These are phyloP conservation scores for Hymenochirus boettgeri DNA, from an alignment of 2,113 vertebrate genomes.

Conservation along the genomic window DNA sequence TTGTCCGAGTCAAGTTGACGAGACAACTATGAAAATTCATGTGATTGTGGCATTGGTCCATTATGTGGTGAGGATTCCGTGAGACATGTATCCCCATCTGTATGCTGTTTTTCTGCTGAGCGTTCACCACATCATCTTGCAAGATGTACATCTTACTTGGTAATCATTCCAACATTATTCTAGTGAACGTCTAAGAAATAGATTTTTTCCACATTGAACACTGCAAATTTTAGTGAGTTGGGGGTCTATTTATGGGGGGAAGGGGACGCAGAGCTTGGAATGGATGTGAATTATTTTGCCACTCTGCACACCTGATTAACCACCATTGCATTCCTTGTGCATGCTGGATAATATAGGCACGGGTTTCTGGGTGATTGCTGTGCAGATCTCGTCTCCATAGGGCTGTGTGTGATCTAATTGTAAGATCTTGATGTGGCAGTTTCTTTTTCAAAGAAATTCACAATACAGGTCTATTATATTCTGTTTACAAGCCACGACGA, in stretches of 20 bases:
- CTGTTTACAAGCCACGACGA: no score
- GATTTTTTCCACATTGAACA: neutral
- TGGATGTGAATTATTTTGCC: neutral
- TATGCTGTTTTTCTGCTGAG: neutral
- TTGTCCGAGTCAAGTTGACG: neutral
- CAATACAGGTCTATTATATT: no score
- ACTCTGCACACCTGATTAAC: neutral
- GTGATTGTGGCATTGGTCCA: neutral
- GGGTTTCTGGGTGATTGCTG: no score
- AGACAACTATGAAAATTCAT: neutral
- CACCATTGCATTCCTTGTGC: neutral
- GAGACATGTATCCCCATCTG: neutral
- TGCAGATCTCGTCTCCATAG: no score
- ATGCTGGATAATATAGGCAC: no score
- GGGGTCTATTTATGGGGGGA: no score
- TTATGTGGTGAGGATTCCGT: neutral
- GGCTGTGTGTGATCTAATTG: no score
- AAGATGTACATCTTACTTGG: neutral
- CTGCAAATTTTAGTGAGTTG: neutral
- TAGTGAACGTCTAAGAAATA: neutral
- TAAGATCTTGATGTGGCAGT: no score
- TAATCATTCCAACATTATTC: neutral
- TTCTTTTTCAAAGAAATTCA: no score
- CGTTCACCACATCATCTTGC: neutral
- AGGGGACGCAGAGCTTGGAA: neutral